Percentiles rank a stretch among this genome's conserved stretches.
These are phyloP conservation scores for Eucidaris tribuloides DNA, from an alignment of 35 echinoderm and acorn worm genomes.

Conservation along the genomic window DNA sequence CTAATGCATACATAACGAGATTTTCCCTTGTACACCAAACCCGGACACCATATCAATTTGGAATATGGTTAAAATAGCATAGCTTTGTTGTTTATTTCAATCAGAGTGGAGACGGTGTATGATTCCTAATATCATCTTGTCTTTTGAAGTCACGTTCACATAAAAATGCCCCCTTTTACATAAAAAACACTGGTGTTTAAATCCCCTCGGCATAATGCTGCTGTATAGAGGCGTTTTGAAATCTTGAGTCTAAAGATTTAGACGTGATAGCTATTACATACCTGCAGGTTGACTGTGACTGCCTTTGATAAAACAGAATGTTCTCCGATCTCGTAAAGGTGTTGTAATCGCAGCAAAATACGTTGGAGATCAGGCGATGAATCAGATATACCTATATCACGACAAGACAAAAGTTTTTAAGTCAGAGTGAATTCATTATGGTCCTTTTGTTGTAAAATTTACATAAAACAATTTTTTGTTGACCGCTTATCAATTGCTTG, in stretches of 20 bases:
- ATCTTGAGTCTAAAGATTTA: neutral
- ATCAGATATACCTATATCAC: neutral
- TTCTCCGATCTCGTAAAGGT: constrained; percentile 54
- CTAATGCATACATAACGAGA: no score
- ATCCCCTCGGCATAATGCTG: neutral
- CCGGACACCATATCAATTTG: no score
- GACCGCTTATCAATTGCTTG: no score
- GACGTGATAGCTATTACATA: no score
- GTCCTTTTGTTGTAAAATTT: neutral
- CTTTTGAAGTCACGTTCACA: neutral
- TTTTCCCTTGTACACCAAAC: no score
- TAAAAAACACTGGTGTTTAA: neutral
- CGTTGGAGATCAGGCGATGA: constrained; percentile 18
- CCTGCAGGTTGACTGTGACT: constrained; percentile 38
- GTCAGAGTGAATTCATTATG: neutral
- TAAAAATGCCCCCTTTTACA: no score
- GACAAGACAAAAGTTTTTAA: neutral
- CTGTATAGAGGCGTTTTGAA: no score
- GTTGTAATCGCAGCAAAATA: constrained; percentile 56
- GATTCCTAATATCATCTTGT: neutral
- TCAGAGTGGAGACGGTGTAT: neutral
- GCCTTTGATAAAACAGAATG: constrained; percentile 47
- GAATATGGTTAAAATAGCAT: neutral
- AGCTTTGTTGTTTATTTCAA: neutral
- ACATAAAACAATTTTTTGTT: neutral